Percentiles rank a stretch among this genome's conserved stretches.
These are phyloP conservation scores for Ploceus nigricollis DNA, from an alignment of 2,113 vertebrate genomes.

Conservation along the genomic window DNA sequence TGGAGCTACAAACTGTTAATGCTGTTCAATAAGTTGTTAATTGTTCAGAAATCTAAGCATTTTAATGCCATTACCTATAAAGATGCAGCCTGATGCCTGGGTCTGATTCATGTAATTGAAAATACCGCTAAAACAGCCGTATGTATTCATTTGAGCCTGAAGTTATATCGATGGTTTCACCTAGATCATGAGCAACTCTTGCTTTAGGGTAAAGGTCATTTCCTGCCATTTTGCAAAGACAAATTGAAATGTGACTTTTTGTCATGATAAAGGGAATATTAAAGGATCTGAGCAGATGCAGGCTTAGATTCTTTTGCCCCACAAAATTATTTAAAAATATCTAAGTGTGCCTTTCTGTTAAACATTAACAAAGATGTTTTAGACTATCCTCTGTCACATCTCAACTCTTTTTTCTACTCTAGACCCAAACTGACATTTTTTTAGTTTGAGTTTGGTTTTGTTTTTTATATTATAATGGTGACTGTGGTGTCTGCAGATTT, in stretches of 20 bases:
- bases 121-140: not conserved
- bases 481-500: not conserved
- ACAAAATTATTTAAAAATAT: not conserved
- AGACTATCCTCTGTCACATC: not conserved
- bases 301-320: not conserved
- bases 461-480: not conserved
- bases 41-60: not conserved
- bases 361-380: not conserved
- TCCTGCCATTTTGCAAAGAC: not conserved
- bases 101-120: not conserved
- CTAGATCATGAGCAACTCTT: not conserved
- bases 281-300: not conserved
- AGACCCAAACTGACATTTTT: not conserved
- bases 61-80: not conserved
- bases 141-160: not conserved
- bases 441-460: not conserved
- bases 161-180: not conserved
- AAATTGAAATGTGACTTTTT: not conserved
- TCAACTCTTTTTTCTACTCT: not conserved
- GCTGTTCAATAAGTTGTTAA: not conserved
- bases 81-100: not conserved
- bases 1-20: not conserved
- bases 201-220: not conserved
- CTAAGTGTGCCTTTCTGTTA: not conserved
- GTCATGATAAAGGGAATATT: rapidly evolving